Base-by-base conservation (phyloP, 2,113 vertebrate genomes). In the Anseranas semipalmata region DNA sequence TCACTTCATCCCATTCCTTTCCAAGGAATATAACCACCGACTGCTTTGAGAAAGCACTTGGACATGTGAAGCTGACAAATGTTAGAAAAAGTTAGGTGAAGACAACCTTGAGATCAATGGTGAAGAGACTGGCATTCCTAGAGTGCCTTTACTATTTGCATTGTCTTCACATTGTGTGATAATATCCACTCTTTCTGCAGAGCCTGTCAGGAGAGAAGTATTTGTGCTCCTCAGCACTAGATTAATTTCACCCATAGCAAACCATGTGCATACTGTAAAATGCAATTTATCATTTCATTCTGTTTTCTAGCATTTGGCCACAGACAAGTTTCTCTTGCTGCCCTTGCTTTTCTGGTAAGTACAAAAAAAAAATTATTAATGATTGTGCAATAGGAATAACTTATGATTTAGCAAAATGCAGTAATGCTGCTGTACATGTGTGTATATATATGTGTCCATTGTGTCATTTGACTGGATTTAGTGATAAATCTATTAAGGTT, bases 291-390 rank as follows among this genome's bases (percentile, higher is more conserved):
- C 30, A 90, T 96, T 97, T 96, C 35, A n/a, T 97, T 85, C 45
- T 96, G 5, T 95, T 96, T 98, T 97, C 81, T 85, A 98, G 98
- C 98, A 68, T 98, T 98, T 97, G 98, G 98, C 80, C 97, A 97
- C 86, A 98, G 95, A 79, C 98, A 98, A 98, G 85, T 98, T 56
- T 96, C 55, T 85, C 87, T 98, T 56, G 97, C 98, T 96, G 95
- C 97, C 66, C 92, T 98, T 83, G 96, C 87, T 89, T 98, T 98
- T 95, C 94, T 98, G 98, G 98, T 98, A 98, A 0, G 98, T 98
- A 97, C 53, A 45, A 72, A 90, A 81, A 41, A 6, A 12, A 55
- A 68, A 35, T 86, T 68, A 82, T 73, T 70, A 63, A 74, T 72
- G 33, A 53, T 10, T 75, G 30, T 60, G 48, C 28, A 80, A 76